Percentiles rank a stretch among this genome's conserved stretches.
Conservation (phyloP, 2,888 invertebrate species). For the Drosophila bunnanda region DNA sequence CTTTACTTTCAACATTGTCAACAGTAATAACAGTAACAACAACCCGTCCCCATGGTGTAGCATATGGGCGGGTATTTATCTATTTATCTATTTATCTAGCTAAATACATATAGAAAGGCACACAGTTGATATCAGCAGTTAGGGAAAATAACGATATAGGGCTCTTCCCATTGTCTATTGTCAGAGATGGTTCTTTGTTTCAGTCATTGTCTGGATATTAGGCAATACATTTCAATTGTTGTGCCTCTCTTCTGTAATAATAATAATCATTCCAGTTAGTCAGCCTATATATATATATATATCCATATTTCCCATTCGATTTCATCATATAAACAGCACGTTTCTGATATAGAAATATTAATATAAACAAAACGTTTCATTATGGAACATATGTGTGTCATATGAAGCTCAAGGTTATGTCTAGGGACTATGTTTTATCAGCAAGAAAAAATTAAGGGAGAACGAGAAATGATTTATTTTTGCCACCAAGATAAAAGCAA, state of each 20-base stretch:
- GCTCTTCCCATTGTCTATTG: conserved; percentile 63
- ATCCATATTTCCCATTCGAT: conserved; percentile 36
- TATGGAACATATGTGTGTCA: conserved; percentile 54
- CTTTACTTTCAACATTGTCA: conserved; percentile 42
- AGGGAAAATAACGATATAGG: conserved; percentile 30
- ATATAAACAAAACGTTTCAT: conserved; percentile 42
- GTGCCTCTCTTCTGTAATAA: neutral
- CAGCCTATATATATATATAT: conserved; percentile 31
- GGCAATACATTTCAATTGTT: conserved; percentile 34
- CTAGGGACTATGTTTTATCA: neutral
- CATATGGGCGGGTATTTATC: conserved; percentile 8
- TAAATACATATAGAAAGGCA: conserved; percentile 5
- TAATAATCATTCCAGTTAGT: conserved; percentile 21
- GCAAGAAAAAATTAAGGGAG: neutral
- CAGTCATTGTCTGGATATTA: conserved; percentile 39
- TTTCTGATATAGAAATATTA: conserved; percentile 10
- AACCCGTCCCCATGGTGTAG: conserved; percentile 9
- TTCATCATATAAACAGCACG: conserved; percentile 49
- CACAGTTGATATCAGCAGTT: conserved; percentile 46
- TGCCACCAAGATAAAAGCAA: neutral
- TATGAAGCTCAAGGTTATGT: conserved; percentile 8
- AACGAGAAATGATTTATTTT: neutral
- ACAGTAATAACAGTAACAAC: conserved; percentile 30
- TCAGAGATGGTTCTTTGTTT: conserved; percentile 41
- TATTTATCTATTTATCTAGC: conserved; percentile 8